Evolutionary conservation across 2,113 vertebrate genomes (phyloP).

Genomic region (Rhodinocichla rosea): DNA sequence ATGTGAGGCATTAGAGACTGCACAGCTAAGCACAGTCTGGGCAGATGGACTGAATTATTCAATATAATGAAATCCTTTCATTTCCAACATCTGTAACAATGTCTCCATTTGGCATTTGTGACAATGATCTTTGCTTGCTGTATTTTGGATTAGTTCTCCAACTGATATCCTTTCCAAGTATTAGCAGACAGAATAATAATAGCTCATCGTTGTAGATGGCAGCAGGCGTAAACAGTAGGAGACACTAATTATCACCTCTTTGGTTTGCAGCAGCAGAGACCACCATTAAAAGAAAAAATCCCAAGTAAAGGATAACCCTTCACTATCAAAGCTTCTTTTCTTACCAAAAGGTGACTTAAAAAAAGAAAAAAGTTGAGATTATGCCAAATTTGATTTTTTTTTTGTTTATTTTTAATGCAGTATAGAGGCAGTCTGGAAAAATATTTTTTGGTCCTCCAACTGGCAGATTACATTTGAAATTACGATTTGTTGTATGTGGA

Average conservation of each 20-base stretch:
- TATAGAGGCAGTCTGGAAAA: neutral
- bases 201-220: neutral
- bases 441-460: neutral
- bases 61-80: neutral
- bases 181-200: constrained; percentile 44
- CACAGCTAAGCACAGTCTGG: neutral
- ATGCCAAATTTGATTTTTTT: neutral
- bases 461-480: neutral
- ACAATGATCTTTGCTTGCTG: constrained; percentile 1
- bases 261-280: neutral
- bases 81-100: neutral
- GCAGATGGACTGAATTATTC: neutral
- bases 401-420: neutral
- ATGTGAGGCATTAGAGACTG: neutral
- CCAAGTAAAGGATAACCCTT: neutral
- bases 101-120: neutral
- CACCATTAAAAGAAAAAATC: neutral
- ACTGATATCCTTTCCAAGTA: constrained; percentile 18
- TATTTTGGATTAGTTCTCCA: constrained; percentile 2
- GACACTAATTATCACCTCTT: constrained; percentile 32
- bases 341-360: neutral
- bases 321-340: neutral
- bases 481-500: neutral
- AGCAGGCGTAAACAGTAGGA: constrained; percentile 26
- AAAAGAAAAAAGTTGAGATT: neutral